Evolutionary conservation across 2,888 invertebrate species (phyloP), one percentile per base, ranked within the genome.

Genomic region (Oeneis ivallda): DNA sequence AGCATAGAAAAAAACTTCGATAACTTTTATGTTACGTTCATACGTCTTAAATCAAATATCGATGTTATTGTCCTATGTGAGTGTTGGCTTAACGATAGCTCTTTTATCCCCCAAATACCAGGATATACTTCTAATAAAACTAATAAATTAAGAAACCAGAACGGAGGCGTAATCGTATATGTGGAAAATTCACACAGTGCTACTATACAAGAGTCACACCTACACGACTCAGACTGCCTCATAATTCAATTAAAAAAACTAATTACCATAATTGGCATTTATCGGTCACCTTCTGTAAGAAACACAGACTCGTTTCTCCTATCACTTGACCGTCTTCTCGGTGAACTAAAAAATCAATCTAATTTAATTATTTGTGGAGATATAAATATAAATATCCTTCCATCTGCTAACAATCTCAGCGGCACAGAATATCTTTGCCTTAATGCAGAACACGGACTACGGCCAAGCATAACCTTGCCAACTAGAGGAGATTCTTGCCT

Each of bases 1-100:
- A 64, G 59, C 17, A 37, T 59, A 9, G 43, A 49, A 34, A 64
- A 57, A 52, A 64, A 64, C 4, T 52, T 64, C 52, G 56, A 63
- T 15, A 63, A 39, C 6, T 56, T 63, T 43, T 32, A 19, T 17
- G 3, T 56, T 15, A 37, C 56, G 10, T 15, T 56, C 1, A 37
- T 41, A 32, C 45, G 62, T 8, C 17, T 62, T 4, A 15, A 62
- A 6, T 9, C 43, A 37, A 47, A 37, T 10, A 39, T 63, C 8
- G 62, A 63, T 39, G 37, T 49, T n/a, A 47, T 63, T 26, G 49
- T 56, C 8, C 32, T 63, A 10, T 45, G 32, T 8, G 62, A 62
- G 41, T 41, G 41, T 10, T 56, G 62, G 62, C 49, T 63, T 13
- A 41, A 26, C 32, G 52, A 64, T 2, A 58, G 9, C 6, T 34